A percentile compares a stretch with the other conserved stretches of the same genome.
Evolutionary conservation across 2,113 vertebrate genomes (phyloP).

Genomic region (Tylochromis polylepis): DNA sequence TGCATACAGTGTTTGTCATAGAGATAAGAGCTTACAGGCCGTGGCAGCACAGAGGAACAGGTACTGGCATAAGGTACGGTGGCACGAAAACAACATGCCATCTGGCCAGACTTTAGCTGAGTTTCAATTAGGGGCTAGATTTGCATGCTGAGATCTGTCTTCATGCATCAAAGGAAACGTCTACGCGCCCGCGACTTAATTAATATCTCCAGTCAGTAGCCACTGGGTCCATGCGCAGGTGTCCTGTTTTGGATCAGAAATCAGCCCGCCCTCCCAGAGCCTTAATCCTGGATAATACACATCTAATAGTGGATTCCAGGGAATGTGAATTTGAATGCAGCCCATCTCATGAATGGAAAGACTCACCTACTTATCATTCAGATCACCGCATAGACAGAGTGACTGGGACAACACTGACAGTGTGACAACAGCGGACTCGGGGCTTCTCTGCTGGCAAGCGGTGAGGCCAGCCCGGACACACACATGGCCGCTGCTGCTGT

Average conservation of each 20-base stretch:
- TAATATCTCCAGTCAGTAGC: conserved; percentile 49
- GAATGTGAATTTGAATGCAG: conserved; percentile 43
- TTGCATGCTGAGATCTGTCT: conserved; percentile 58
- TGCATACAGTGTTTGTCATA: neutral
- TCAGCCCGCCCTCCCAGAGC: neutral
- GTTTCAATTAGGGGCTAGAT: conserved; percentile 62
- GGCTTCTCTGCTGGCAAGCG: conserved; percentile 44
- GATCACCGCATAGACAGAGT: neutral
- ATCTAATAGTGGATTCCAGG: conserved; percentile 30
- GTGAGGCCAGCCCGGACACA: conserved; percentile 6
- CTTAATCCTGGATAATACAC: conserved; percentile 28
- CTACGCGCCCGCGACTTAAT: conserved; percentile 39
- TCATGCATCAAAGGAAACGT: conserved; percentile 56
- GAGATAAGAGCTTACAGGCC: conserved; percentile 22
- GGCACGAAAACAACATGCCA: conserved; percentile 54
- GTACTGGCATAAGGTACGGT: conserved; percentile 43
- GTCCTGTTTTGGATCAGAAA: conserved; percentile 30
- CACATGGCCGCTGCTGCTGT: neutral
- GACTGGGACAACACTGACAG: conserved; percentile 47
- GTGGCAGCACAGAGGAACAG: conserved; percentile 35
- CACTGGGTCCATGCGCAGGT: conserved; percentile 24
- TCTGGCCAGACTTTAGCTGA: conserved; percentile 58
- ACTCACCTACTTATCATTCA: conserved; percentile 50
- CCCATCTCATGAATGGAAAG: conserved; percentile 34
- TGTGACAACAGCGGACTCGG: conserved; percentile 40